Conservation (phyloP, 1,140 invertebrate genomes). For the Neodiprion virginianus region DNA sequence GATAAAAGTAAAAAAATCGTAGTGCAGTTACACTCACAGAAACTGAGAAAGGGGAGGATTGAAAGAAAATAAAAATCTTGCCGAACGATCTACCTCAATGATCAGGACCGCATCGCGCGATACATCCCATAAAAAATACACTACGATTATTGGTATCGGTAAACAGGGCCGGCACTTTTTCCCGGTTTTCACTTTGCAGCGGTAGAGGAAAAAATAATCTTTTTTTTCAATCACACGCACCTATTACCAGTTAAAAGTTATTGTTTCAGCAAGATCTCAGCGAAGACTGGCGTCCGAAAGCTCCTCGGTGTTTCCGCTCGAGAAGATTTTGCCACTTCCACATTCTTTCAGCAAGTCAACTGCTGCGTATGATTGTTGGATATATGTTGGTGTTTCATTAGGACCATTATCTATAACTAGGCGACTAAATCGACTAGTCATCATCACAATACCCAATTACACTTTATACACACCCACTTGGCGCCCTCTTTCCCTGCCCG, state of each 20-base stretch:
- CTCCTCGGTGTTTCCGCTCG: conserved; percentile 10
- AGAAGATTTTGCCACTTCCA: conserved; percentile 40
- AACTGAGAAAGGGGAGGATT: too few relatives aligned
- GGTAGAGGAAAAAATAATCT: conserved; percentile 2
- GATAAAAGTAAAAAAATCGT: too few relatives aligned
- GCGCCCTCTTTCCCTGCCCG: not conserved
- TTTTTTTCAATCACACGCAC: not conserved
- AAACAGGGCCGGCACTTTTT: too few relatives aligned
- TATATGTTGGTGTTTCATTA: not conserved
- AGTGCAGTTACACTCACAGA: too few relatives aligned
- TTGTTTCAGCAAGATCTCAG: conserved; percentile 47
- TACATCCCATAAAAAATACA: not conserved
- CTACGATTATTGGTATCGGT: not conserved
- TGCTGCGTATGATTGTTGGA: not conserved
- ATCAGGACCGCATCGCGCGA: not conserved
- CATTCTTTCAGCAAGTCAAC: not conserved
- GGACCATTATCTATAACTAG: not conserved
- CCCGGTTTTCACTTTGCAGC: not conserved
- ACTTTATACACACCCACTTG: too few relatives aligned
- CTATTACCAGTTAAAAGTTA: conserved; percentile 24
- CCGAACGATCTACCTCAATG: not conserved
- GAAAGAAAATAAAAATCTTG: not conserved
- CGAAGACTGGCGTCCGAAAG: conserved; percentile 35
- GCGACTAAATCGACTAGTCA: not conserved
- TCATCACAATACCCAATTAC: too few relatives aligned